phyloP scores from a whole-genome alignment of 2,888 invertebrate species.

The Lasioglossum vierecki region DNA sequence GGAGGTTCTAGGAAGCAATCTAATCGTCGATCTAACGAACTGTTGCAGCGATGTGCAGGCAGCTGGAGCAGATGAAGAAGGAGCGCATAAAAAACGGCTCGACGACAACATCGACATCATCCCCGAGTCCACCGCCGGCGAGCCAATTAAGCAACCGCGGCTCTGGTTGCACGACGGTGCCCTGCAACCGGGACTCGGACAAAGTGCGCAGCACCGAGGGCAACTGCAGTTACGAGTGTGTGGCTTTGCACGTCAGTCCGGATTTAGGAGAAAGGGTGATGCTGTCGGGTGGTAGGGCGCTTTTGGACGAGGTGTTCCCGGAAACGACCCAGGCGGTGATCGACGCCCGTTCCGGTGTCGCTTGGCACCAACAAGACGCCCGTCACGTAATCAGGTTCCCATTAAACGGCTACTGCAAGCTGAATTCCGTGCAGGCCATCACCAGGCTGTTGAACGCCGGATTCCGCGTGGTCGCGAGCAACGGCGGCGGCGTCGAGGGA shows the following conservation, averaged over 20 bases:
- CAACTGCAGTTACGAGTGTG: conserved; percentile 88
- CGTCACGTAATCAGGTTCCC: conserved; percentile 94
- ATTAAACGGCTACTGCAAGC: conserved; percentile 94
- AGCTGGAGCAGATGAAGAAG: conserved; percentile 90
- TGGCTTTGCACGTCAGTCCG: conserved; percentile 92
- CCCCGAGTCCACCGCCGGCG: conserved; percentile 80
- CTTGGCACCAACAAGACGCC: conserved; percentile 93
- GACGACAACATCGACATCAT: conserved; percentile 53
- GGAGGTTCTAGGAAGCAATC: neutral
- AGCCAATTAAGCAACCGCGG: conserved; percentile 76
- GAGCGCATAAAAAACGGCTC: conserved; percentile 87
- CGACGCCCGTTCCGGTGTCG: conserved; percentile 91
- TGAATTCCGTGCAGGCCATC: conserved; percentile 95
- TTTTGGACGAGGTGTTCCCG: conserved; percentile 91
- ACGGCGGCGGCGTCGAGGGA: conserved; percentile 94
- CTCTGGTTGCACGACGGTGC: conserved; percentile 64
- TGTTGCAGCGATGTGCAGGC: conserved; percentile 89
- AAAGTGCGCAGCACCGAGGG: conserved; percentile 63
- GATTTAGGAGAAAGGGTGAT: conserved; percentile 92
- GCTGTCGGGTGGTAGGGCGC: conserved; percentile 91
- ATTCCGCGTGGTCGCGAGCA: conserved; percentile 92
- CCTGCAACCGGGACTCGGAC: conserved; percentile 63
- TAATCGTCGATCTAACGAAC: neutral
- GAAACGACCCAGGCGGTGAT: conserved; percentile 92
- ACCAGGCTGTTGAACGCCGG: conserved; percentile 91